Evolutionary conservation across 2,888 invertebrate species (phyloP).

Genomic region (Athetis lepigone): DNA sequence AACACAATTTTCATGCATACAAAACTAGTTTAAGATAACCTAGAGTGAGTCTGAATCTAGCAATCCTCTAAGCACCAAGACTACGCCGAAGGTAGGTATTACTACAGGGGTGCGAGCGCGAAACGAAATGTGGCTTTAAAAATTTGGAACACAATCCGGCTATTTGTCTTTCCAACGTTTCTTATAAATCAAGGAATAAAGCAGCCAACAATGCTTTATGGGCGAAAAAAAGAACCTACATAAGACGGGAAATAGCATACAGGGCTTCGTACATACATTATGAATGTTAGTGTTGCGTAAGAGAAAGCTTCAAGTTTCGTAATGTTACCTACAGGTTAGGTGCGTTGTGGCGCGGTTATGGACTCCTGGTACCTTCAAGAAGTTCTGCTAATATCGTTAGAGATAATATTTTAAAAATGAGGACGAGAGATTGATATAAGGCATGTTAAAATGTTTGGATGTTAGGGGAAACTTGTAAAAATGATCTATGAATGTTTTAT

Average conservation of each 20-base stretch:
- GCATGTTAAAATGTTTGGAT: slow-evolving; percentile 14
- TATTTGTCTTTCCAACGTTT: slow-evolving; percentile 94
- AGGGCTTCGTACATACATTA: slow-evolving; percentile 87
- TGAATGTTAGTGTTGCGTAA: slow-evolving; percentile 87
- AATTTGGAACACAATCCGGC: slow-evolving; percentile 95
- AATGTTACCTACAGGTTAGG: slow-evolving; percentile 55
- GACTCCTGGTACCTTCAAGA: slow-evolving; percentile 44
- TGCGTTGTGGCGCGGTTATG: slow-evolving; percentile 53
- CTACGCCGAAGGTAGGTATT: slow-evolving; percentile 79
- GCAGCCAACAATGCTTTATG: slow-evolving; percentile 92
- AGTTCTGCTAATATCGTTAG: slow-evolving; percentile 21
- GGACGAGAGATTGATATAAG: background rate
- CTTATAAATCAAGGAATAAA: slow-evolving; percentile 93
- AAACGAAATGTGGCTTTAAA: slow-evolving; percentile 94
- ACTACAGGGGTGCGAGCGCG: slow-evolving; percentile 86
- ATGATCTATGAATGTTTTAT: slow-evolving; percentile 22
- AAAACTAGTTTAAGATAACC: slow-evolving; percentile 46
- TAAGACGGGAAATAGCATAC: slow-evolving; percentile 90
- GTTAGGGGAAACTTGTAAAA: slow-evolving; percentile 6
- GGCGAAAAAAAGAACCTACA: slow-evolving; percentile 90
- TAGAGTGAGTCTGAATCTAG: slow-evolving; percentile 51
- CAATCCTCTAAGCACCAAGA: slow-evolving; percentile 76
- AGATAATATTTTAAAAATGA: slow-evolving; percentile 30
- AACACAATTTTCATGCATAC: slow-evolving; percentile 35
- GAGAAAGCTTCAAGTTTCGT: slow-evolving; percentile 75